Conservation (phyloP, 2,113 vertebrate species). For the Petromus typicus region DNA sequence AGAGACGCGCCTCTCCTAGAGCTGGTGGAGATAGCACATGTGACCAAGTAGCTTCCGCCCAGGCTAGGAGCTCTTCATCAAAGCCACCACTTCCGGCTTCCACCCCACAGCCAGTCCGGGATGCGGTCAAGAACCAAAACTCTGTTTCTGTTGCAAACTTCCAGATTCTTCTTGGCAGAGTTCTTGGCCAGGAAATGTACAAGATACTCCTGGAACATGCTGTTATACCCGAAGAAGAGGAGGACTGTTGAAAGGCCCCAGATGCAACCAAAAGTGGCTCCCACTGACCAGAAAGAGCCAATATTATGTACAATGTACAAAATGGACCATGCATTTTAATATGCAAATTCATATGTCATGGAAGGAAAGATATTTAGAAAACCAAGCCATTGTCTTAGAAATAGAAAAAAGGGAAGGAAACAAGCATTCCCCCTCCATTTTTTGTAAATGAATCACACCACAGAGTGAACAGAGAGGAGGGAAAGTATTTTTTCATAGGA, state of each 20-base stretch:
- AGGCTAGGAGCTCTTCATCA: neutral
- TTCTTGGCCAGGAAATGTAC: neutral
- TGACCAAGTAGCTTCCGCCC: neutral
- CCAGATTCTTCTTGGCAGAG: neutral
- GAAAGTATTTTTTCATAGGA: neutral
- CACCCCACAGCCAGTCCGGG: neutral
- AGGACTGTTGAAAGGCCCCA: neutral
- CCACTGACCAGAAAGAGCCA: neutral
- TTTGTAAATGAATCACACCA: neutral
- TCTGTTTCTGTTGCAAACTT: neutral
- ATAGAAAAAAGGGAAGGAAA: neutral
- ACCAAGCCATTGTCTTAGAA: neutral
- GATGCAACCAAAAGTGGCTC: neutral
- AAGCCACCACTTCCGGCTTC: neutral
- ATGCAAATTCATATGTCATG: neutral
- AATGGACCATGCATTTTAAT: neutral
- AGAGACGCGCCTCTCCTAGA: neutral
- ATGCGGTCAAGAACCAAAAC: too few relatives aligned
- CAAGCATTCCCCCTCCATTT: neutral
- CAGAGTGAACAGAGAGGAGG: neutral
- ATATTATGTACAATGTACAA: rapidly evolving
- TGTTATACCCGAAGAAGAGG: neutral
- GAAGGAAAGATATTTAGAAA: neutral
- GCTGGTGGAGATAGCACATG: rapidly evolving
- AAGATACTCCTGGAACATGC: neutral